These are phyloP conservation scores for Pomacea canaliculata DNA, from an alignment of 2,888 invertebrate genomes.

Conservation along the genomic window DNA sequence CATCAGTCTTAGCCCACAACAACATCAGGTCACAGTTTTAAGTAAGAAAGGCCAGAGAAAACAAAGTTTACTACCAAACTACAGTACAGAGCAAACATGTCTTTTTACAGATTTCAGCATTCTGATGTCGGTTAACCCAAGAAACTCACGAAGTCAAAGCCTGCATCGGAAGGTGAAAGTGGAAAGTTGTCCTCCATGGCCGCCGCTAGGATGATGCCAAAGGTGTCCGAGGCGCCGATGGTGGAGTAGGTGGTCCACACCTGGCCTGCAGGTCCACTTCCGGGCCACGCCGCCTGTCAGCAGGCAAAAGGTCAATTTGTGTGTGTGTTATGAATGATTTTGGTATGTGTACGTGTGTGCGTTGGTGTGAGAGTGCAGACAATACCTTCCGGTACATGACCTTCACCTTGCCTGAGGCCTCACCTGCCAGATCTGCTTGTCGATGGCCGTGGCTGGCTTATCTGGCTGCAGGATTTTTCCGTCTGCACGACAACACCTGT, in stretches of 20 bases:
- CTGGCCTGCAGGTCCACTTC: constrained; percentile 54
- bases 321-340: no score
- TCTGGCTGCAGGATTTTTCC: neutral
- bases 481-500: neutral
- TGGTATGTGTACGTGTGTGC: no score
- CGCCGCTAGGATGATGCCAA: constrained; percentile 59
- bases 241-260: constrained; percentile 57
- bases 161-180: constrained; percentile 45
- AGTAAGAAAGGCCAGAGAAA: no score
- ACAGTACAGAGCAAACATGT: no score
- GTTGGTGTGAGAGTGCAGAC: no score
- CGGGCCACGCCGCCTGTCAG: constrained; percentile 48
- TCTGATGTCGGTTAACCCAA: no score
- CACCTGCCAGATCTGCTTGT: neutral
- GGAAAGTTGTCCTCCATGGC: constrained; percentile 40
- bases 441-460: neutral
- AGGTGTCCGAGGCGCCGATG: constrained; percentile 31
- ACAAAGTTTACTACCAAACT: no score
- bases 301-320: neutral
- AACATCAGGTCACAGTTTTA: no score
- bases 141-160: constrained; percentile 31
- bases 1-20: no score
- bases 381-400: no score
- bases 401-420: neutral
- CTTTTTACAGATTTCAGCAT: no score